Percentiles rank a stretch among this genome's conserved stretches.
phyloP scores from a whole-genome alignment of 1,140 invertebrate genomes.

The Callitettix versicolor region DNA sequence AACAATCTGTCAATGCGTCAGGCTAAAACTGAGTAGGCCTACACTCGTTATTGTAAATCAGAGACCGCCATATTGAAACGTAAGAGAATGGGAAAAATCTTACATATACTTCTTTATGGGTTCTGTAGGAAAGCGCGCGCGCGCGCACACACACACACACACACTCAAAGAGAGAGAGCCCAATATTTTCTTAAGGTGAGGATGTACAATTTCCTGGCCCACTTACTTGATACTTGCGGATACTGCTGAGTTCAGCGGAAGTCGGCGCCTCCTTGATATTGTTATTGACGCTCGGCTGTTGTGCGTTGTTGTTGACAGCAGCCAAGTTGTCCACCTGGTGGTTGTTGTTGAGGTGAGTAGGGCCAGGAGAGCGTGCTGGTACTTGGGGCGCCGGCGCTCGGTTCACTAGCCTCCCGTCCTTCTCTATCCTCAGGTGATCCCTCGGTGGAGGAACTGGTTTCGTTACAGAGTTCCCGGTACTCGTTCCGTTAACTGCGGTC shows the following conservation, averaged over 20 bases:
- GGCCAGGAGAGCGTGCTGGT: slow-evolving; percentile 34
- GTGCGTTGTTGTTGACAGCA: slow-evolving; percentile 57
- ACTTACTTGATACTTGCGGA: slow-evolving; percentile 79
- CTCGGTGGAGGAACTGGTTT: slow-evolving; percentile 65
- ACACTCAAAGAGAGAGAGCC: too few relatives aligned
- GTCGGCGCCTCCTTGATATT: slow-evolving; percentile 47
- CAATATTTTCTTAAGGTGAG: too few relatives aligned
- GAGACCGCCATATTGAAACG: too few relatives aligned
- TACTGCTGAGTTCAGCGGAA: slow-evolving; percentile 76
- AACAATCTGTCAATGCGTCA: too few relatives aligned
- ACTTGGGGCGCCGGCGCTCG: slow-evolving; percentile 54
- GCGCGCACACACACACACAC: too few relatives aligned
- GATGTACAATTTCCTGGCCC: too few relatives aligned
- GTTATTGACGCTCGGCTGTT: slow-evolving; percentile 36
- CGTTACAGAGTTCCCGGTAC: slow-evolving; percentile 24
- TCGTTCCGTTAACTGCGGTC: slow-evolving; percentile 22
- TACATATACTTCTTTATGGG: too few relatives aligned
- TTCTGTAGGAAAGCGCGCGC: too few relatives aligned
- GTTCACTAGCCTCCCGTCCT: slow-evolving; percentile 49
- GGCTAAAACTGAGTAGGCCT: too few relatives aligned
- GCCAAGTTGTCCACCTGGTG: slow-evolving; percentile 32
- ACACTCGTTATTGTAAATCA: too few relatives aligned
- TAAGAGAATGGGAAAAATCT: too few relatives aligned
- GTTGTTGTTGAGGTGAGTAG: slow-evolving; percentile 27
- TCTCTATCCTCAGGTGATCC: slow-evolving; percentile 50